A percentile compares a stretch with the other conserved stretches of the same genome.
These are phyloP conservation scores for Schizotus pectinicornis DNA, from an alignment of 2,888 invertebrate species.

Conservation along the genomic window DNA sequence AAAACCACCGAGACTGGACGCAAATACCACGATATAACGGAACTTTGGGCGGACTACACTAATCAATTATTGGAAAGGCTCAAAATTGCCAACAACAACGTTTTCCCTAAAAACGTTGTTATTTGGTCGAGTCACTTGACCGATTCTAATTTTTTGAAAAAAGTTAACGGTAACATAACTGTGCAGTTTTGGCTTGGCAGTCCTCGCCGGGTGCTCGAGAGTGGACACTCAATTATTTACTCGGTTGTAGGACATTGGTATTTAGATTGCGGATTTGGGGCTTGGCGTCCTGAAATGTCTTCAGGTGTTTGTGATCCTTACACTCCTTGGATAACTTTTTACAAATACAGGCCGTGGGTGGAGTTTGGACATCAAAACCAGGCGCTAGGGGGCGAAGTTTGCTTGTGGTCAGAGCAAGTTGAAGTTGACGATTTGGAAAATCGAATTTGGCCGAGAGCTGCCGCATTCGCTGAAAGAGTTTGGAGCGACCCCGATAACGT, in stretches of 20 bases:
- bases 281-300: constrained; percentile 75
- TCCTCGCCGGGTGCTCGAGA: constrained; percentile 71
- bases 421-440: constrained; percentile 74
- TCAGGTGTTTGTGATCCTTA: constrained; percentile 80
- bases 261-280: constrained; percentile 84
- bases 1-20: constrained; percentile 50
- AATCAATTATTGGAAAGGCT: constrained; percentile 65
- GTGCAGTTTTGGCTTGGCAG: constrained; percentile 81
- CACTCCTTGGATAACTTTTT: constrained; percentile 82
- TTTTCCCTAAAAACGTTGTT: constrained; percentile 62
- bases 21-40: constrained; percentile 71
- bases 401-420: constrained; percentile 83
- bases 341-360: constrained; percentile 78
- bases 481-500: constrained; percentile 65
- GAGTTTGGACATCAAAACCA: constrained; percentile 53
- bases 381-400: constrained; percentile 76
- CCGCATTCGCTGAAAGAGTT: constrained; percentile 78
- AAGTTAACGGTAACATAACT: constrained; percentile 60
- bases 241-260: constrained; percentile 88
- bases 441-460: constrained; percentile 80
- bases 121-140: constrained; percentile 80
- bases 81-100: constrained; percentile 64
- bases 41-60: constrained; percentile 76
- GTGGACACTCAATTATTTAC: constrained; percentile 75
- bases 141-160: constrained; percentile 55